These are phyloP conservation scores for Falco berigora DNA, from an alignment of 2,797 vertebrate species.

Conservation along the genomic window DNA sequence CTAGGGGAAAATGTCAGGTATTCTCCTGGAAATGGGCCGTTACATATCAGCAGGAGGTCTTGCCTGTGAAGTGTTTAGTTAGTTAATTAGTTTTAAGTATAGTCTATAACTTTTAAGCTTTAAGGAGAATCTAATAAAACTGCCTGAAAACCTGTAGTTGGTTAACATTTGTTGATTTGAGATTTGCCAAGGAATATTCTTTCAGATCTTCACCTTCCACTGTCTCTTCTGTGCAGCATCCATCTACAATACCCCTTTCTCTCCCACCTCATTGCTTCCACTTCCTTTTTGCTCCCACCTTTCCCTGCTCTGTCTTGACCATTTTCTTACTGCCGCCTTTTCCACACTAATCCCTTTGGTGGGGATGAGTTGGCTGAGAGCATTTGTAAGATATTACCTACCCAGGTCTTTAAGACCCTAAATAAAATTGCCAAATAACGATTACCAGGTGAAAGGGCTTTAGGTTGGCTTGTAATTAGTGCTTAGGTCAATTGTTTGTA, in stretches of 20 bases:
- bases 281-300: neutral
- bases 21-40: neutral
- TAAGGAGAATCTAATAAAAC: neutral
- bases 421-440: neutral
- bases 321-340: neutral
- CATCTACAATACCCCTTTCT: neutral
- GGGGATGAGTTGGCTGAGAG: neutral
- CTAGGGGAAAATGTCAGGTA: neutral
- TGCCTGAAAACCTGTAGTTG: neutral
- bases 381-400: accelerated
- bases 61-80: neutral
- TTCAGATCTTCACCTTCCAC: neutral
- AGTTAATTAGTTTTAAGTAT: neutral
- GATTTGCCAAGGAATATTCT: neutral
- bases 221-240: neutral
- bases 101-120: neutral
- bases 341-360: neutral
- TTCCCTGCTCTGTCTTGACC: neutral
- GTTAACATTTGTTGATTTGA: neutral
- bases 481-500: neutral
- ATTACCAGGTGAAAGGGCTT: neutral
- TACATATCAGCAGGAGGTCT: neutral
- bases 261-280: neutral
- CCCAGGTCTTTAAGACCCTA: neutral
- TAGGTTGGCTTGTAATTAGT: neutral